Evolutionary conservation across 2,888 invertebrate species (phyloP).

Genomic region (Tachina grossa): DNA sequence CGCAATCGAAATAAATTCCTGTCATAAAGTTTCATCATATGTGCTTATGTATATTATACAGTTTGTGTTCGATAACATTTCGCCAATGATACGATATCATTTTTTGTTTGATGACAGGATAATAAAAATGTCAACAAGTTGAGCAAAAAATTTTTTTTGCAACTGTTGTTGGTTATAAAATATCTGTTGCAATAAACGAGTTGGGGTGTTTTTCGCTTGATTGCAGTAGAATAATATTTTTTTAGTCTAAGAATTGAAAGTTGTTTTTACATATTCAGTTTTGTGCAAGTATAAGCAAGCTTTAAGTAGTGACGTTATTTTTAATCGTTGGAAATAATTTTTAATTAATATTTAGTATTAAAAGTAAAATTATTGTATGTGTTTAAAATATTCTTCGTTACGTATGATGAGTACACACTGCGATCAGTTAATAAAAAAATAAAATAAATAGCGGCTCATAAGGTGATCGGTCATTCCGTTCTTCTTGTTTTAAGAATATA

Average conservation of each 20-base stretch:
- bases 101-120: not conserved
- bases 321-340: not conserved
- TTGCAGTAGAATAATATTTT: not conserved
- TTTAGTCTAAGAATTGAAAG: not conserved
- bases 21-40: not conserved
- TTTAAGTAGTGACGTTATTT: not conserved
- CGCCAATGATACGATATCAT: not conserved
- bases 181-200: not conserved
- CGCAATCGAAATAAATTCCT: slow-evolving; percentile 21
- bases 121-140: slow-evolving; percentile 33
- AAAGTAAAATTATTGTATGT: not conserved
- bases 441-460: too few relatives aligned
- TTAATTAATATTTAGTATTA: not conserved
- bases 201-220: not conserved
- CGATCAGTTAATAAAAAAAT: too few relatives aligned
- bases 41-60: too few relatives aligned
- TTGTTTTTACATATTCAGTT: not conserved
- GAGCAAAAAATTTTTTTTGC: not conserved
- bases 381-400: not conserved
- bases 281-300: not conserved
- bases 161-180: not conserved
- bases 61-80: too few relatives aligned
- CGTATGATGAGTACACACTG: too few relatives aligned
- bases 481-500: too few relatives aligned
- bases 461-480: too few relatives aligned